Evolutionary conservation across 1,140 invertebrate genomes (phyloP).

Genomic region (Bombus waltoni): DNA sequence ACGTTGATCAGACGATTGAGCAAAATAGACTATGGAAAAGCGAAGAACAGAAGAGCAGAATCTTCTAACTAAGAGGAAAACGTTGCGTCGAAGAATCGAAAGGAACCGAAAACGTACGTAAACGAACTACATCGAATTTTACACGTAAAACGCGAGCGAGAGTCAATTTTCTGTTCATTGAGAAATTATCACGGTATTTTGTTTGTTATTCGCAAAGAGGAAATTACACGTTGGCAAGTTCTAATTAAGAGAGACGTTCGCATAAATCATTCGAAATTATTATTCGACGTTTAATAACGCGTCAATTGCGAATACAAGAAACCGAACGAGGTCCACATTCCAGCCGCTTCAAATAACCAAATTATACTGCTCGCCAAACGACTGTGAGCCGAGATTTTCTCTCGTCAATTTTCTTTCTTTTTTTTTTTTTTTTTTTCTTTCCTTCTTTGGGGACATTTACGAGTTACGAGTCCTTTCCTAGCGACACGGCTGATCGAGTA

Average conservation of each 20-base stretch:
- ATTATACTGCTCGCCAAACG: slow-evolving; percentile 18
- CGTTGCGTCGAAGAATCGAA: neutral
- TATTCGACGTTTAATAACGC: slow-evolving; percentile 2
- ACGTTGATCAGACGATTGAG: no score
- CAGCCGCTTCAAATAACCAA: neutral
- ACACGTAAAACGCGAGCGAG: neutral
- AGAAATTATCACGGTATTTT: neutral
- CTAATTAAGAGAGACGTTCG: slow-evolving; percentile 5
- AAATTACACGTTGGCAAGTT: slow-evolving; percentile 15
- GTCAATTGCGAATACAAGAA: neutral
- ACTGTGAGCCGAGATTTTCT: neutral
- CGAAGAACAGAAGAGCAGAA: no score
- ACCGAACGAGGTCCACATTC: neutral
- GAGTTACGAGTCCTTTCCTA: slow-evolving; percentile 21
- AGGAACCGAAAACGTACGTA: neutral
- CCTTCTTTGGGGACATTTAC: slow-evolving; percentile 1
- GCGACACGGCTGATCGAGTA: slow-evolving; percentile 11
- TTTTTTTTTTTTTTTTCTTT: neutral
- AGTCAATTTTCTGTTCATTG: neutral
- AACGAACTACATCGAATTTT: neutral
- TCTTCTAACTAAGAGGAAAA: no score
- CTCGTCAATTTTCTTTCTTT: neutral
- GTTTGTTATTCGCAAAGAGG: neutral
- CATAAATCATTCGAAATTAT: slow-evolving; percentile 8
- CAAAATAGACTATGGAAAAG: no score